Evolutionary conservation across 2,797 vertebrate genomes (phyloP).

Genomic region (Eremophila alpestris): DNA sequence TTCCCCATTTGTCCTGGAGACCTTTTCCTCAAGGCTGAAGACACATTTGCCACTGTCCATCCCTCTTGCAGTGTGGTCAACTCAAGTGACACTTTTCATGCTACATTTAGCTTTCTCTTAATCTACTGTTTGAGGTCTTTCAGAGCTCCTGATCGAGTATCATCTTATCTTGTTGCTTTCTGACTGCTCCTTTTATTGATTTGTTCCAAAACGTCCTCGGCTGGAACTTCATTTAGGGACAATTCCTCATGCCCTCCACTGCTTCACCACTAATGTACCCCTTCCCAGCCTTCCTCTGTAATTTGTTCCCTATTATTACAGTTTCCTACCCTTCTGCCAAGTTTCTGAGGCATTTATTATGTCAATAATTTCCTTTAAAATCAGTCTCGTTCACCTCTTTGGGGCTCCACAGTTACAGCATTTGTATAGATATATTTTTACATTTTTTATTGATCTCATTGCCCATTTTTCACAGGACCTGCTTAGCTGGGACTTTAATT

Average conservation of each 20-base stretch:
- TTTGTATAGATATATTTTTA: conserved; percentile 38
- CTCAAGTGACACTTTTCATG: conserved; percentile 41
- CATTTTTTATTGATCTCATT: conserved; percentile 46
- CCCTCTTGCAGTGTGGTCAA: conserved; percentile 39
- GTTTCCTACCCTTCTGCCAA: conserved; percentile 49
- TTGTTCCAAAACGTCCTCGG: conserved; percentile 53
- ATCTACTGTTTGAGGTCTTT: conserved; percentile 54
- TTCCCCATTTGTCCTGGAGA: conserved; percentile 29
- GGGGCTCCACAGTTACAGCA: conserved; percentile 7
- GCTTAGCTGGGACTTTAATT: conserved; percentile 52
- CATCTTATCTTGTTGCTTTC: conserved; percentile 55
- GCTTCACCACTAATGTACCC: conserved; percentile 51
- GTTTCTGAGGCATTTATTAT: conserved; percentile 57
- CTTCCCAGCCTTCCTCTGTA: conserved; percentile 30
- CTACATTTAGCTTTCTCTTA: conserved; percentile 64
- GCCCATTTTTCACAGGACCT: conserved; percentile 38
- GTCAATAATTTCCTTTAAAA: conserved; percentile 53
- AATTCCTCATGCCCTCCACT: conserved; percentile 43
- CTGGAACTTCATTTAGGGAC: conserved; percentile 64
- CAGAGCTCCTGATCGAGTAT: conserved; percentile 49
- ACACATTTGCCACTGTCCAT: conserved; percentile 32
- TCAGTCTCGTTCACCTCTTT: conserved; percentile 33
- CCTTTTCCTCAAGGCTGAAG: conserved; percentile 64
- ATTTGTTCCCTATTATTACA: conserved; percentile 48
- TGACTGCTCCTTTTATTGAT: conserved; percentile 55